These are phyloP conservation scores for Scomber colias DNA, from an alignment of 2,113 vertebrate genomes.

Conservation along the genomic window DNA sequence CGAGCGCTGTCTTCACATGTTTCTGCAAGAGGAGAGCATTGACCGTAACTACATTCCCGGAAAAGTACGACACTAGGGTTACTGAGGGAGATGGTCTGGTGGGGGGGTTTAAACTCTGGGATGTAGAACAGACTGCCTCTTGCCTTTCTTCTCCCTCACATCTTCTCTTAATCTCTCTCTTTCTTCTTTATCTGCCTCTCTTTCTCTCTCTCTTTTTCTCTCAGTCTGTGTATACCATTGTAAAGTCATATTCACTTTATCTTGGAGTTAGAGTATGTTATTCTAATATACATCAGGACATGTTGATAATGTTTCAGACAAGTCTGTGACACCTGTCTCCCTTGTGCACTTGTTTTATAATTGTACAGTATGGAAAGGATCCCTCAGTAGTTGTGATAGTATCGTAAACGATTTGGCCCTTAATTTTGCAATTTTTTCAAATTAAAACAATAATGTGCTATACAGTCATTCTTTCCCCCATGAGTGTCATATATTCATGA, in stretches of 20 bases:
- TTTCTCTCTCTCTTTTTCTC: constrained; percentile 52
- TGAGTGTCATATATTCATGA: constrained; percentile 52
- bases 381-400: constrained; percentile 29
- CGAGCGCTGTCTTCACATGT: constrained; percentile 99
- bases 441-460: neutral
- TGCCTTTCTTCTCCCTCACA: constrained; percentile 82
- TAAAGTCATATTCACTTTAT: constrained; percentile 48
- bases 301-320: constrained; percentile 33
- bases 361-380: constrained; percentile 37
- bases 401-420: constrained; percentile 39
- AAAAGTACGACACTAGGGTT: constrained; percentile 97
- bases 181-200: constrained; percentile 26
- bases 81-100: constrained; percentile 57
- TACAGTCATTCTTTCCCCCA: constrained; percentile 27
- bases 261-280: constrained; percentile 27
- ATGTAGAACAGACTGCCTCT: constrained; percentile 65
- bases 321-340: constrained; percentile 31
- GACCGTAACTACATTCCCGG: constrained; percentile 99
- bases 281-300: constrained; percentile 33
- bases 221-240: constrained; percentile 62
- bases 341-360: constrained; percentile 61
- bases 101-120: constrained; percentile 53
- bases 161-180: constrained; percentile 56
- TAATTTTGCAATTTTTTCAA: constrained; percentile 35
- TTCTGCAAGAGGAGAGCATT: constrained; percentile 97